Percentiles rank a stretch among this genome's conserved stretches.
Evolutionary conservation across 2,888 invertebrate genomes (phyloP).

Genomic region (Euzetes globulus): DNA sequence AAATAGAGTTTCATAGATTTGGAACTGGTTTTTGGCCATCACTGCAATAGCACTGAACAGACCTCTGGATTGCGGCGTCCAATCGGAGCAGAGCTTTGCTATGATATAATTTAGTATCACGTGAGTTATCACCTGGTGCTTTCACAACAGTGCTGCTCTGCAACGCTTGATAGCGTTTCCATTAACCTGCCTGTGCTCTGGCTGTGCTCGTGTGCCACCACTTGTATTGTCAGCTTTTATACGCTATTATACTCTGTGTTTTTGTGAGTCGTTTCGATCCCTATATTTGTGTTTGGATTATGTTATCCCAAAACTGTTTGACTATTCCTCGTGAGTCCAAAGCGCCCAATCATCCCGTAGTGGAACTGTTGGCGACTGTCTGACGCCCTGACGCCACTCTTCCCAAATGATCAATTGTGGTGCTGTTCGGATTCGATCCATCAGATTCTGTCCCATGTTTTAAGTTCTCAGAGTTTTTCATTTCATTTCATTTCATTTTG

Average conservation of each 20-base stretch:
- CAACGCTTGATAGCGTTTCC: conserved; percentile 9
- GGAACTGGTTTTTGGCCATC: conserved; percentile 11
- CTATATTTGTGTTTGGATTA: not conserved
- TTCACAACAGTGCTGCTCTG: conserved; percentile 11
- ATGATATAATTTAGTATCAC: not conserved
- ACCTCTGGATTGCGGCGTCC: not conserved
- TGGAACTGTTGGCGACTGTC: conserved; percentile 7
- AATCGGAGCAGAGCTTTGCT: not conserved
- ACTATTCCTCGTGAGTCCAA: conserved; percentile 14
- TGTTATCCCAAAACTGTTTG: not conserved
- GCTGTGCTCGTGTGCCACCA: conserved; percentile 17
- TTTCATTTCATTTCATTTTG: not conserved
- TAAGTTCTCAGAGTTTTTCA: conserved; percentile 1
- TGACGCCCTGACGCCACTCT: not conserved
- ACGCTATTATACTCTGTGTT: not conserved
- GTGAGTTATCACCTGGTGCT: conserved; percentile 26
- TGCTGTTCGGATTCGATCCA: not conserved
- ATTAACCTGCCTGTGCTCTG: conserved; percentile 10
- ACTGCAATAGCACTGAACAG: not conserved
- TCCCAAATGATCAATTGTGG: conserved; percentile 5
- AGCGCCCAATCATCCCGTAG: not conserved
- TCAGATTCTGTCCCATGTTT: conserved; percentile 14
- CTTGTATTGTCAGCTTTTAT: conserved; percentile 12
- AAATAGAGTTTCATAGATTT: conserved; percentile 10
- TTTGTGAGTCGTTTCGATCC: not conserved